These are phyloP conservation scores for Mobula birostris DNA, from an alignment of 2,113 vertebrate species.

Conservation along the genomic window DNA sequence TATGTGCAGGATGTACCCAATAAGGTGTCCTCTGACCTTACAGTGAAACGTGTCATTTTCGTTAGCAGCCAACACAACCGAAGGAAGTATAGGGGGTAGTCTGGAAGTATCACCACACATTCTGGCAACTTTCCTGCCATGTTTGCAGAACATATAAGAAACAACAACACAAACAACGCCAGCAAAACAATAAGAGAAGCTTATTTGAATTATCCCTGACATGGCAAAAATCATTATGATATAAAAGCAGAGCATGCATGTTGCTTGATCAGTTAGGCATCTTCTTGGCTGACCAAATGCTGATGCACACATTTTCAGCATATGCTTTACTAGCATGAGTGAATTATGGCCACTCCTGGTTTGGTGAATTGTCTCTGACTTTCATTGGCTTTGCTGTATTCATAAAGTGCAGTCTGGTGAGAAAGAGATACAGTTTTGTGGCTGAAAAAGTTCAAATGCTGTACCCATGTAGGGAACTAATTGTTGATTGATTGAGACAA, in stretches of 20 bases:
- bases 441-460: not conserved
- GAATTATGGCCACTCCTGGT: not conserved
- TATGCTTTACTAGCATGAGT: not conserved
- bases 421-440: not conserved
- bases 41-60: too few species aligned
- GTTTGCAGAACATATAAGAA: too few species aligned
- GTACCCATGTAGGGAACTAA: not conserved
- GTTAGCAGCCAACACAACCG: too few species aligned
- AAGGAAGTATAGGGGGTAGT: too few species aligned
- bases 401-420: not conserved
- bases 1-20: too few species aligned
- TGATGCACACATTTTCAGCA: not conserved
- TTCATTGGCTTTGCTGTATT: not conserved
- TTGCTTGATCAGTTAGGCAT: not conserved
- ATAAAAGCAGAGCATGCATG: not conserved
- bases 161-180: too few species aligned
- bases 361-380: not conserved
- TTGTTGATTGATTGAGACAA: not conserved
- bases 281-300: not conserved
- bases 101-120: too few species aligned
- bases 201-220: not conserved
- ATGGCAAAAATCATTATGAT: not conserved
- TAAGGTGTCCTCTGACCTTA: too few species aligned
- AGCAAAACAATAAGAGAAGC: not conserved
- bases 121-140: too few species aligned